phyloP scores from a whole-genome alignment of 2,113 vertebrate genomes.

The Gymnorhina tibicen region DNA sequence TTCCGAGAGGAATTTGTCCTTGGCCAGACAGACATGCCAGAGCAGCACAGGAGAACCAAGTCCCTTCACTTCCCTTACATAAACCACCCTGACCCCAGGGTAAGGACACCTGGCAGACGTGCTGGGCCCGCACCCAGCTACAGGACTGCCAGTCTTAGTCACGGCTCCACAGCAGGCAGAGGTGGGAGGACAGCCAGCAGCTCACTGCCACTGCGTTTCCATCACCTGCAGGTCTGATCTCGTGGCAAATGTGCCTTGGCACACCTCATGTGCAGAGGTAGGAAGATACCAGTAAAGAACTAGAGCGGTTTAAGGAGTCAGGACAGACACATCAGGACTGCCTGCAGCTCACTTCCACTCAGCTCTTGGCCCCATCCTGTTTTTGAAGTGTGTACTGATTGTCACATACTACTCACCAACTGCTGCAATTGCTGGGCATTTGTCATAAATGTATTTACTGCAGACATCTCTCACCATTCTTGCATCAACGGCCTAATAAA shows the following conservation, averaged over 20 bases:
- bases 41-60: slow-evolving; percentile 16
- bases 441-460: slow-evolving; percentile 94
- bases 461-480: slow-evolving; percentile 81
- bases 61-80: slow-evolving; percentile 23
- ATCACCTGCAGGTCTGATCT: not conserved
- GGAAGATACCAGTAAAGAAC: not conserved
- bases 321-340: not conserved
- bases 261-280: not conserved
- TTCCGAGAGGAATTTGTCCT: slow-evolving; percentile 47
- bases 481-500: slow-evolving; percentile 84
- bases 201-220: not conserved
- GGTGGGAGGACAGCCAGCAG: not conserved
- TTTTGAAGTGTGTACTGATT: not conserved
- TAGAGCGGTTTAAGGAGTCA: not conserved
- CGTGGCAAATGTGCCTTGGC: not conserved
- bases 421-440: slow-evolving; percentile 88
- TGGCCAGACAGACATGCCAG: slow-evolving; percentile 48
- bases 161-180: not conserved
- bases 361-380: not conserved
- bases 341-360: not conserved
- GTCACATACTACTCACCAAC: slow-evolving; percentile 79
- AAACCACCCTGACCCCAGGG: slow-evolving; percentile 19
- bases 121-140: not conserved
- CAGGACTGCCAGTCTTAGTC: not conserved
- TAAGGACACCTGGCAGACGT: slow-evolving; percentile 1